Base-by-base conservation (phyloP, 2,797 vertebrate genomes). In the Crenuchus spilurus region DNA sequence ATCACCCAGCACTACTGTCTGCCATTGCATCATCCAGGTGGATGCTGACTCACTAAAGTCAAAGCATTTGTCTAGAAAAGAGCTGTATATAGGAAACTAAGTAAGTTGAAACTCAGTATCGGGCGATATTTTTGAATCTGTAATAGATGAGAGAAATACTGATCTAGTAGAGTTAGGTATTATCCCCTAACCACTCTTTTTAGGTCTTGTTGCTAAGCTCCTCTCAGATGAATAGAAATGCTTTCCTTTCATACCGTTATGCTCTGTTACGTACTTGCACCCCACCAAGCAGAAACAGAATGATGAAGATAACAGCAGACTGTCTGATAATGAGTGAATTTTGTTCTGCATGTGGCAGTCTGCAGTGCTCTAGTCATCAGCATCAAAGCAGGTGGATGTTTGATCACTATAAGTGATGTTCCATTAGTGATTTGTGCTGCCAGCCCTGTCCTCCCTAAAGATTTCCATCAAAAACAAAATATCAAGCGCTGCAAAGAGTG, bases 371-470 rank as follows among this genome's bases (percentile, higher is more conserved):
- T 35, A n/a, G 6, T 30, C 16, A 57, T 37, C 24, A 65, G 18
- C 48, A 41, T 35, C 52, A 57, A 65, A 57, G 22, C 30, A 55
- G 39, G 48, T 41, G 6, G 8, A 31, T n/a, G 35, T 35, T 18
- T 54, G 60, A 63, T n/a, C 6, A 4, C 2, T 22, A 13, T 39
- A 52, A 75, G 37, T 52, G 14, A 49, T 61, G 44, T 49, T 69
- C 35, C 9, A 20, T 54, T 58, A 68, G 35, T 2, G 3, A n/a
- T 75, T 55, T 75, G 42, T 49, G 30, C 20, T 60, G 24, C 26
- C 9, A 39, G 57, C 33, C 10, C 18, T 52, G 4, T 52, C 13
- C 49, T 52, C 33, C 8, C 31, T 31, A 37, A 20, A 75, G 54
- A 52, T 60, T 75, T 26, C 33, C 24, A 39, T 44, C 63, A 39